phyloP scores from a whole-genome alignment of 2,113 vertebrate genomes.

The Colistium nudipinnis region DNA sequence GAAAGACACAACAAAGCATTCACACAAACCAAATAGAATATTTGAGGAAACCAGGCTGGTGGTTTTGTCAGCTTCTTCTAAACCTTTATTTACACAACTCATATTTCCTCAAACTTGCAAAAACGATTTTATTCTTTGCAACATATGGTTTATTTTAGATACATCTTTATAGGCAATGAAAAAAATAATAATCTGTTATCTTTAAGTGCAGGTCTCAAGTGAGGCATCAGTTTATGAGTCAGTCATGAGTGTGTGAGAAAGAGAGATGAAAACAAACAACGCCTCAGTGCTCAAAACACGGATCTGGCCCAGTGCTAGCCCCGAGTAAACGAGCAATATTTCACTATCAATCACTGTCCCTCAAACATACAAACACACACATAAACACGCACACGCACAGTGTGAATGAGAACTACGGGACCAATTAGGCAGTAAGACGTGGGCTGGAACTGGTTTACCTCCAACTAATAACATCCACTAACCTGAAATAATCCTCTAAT shows the following conservation, averaged over 20 bases:
- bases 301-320: conserved; percentile 38
- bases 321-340: conserved; percentile 34
- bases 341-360: conserved; percentile 50
- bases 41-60: too few species aligned
- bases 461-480: conserved; percentile 55
- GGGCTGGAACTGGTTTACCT: conserved; percentile 53
- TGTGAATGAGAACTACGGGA: conserved; percentile 55
- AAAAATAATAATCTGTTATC: neutral
- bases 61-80: too few species aligned
- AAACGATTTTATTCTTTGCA: too few species aligned
- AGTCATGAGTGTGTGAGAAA: neutral
- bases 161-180: too few species aligned
- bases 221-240: conserved; percentile 9
- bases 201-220: neutral
- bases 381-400: neutral
- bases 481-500: conserved; percentile 49
- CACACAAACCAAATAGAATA: neutral
- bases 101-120: too few species aligned
- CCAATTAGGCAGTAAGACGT: conserved; percentile 64
- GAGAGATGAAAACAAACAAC: conserved; percentile 43
- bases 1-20: conserved; percentile 14
- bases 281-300: conserved; percentile 22
- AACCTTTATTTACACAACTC: too few species aligned
- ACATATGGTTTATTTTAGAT: too few species aligned
- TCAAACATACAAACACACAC: conserved; percentile 33